phyloP scores from a whole-genome alignment of 2,888 invertebrate genomes.

The Panopea generosa region DNA sequence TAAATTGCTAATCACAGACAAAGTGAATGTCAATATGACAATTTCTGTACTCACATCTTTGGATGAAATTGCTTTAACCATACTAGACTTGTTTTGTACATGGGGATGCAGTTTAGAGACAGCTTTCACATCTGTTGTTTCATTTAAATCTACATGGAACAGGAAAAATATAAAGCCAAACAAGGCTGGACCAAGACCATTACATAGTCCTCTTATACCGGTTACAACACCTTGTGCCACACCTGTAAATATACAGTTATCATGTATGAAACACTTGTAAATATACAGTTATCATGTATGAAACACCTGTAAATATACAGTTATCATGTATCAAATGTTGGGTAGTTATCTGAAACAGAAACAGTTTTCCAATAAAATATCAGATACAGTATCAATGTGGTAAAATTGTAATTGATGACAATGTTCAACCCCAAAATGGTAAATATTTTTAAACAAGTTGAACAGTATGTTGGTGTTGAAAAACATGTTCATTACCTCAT shows the following conservation, averaged over 20 bases:
- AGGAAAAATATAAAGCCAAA: conserved; percentile 99
- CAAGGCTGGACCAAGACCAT: conserved; percentile 99
- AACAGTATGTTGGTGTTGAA: too few relatives aligned
- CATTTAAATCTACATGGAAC: conserved; percentile 98
- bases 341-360: too few relatives aligned
- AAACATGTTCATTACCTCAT: too few relatives aligned
- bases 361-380: too few relatives aligned
- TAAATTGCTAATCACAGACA: too few relatives aligned
- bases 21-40: too few relatives aligned
- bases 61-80: conserved; percentile 8
- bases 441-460: too few relatives aligned
- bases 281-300: conserved; percentile 88
- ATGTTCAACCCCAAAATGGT: too few relatives aligned
- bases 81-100: not conserved
- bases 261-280: too few relatives aligned
- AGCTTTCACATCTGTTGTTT: conserved; percentile 77
- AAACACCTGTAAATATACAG: conserved; percentile 79
- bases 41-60: conserved; percentile 45
- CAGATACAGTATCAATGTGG: not conserved
- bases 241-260: conserved; percentile 74
- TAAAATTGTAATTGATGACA: not conserved
- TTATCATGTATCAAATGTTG: too few relatives aligned
- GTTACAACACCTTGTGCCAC: conserved; percentile 97
- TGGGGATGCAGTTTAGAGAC: not conserved
- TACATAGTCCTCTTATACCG: conserved; percentile 98